Base-by-base conservation (phyloP, 2,113 vertebrate species). In the Hylia prasina region DNA sequence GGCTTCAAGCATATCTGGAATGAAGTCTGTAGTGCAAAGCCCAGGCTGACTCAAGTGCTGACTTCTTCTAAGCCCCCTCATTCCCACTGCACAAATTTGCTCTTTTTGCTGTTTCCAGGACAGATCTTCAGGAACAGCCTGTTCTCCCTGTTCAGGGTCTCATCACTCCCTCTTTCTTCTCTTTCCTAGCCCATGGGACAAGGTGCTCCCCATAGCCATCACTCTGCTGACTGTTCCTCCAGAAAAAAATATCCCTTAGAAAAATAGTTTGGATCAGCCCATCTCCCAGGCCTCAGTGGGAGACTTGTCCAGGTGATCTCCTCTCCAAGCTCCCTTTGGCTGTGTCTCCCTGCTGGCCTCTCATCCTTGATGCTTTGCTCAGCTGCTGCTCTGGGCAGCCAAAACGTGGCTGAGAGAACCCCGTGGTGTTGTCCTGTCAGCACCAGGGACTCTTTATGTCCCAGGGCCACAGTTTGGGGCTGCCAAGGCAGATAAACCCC, bases 341-440 rank as follows among this genome's bases (percentile, higher is more conserved):
- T 85, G 3, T 22, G 6, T 45, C 51, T 85, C 48, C n/a, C 24
- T 82, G 19, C 44, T 44, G 71, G 33, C 3, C 63, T 14, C 31
- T 70, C 56, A 50, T 18, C 56, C 57, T 15, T 35, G 9, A 4
- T 81, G 17, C 15, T 76, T 18, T 63, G 22, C 30, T 87, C 47
- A 71, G 30, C 44, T 27, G 35, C 85, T 47, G 33, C 33, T 60
- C 7, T 10, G 54, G 30, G 76, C 48, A 73, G 22, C 20, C 25
- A 24, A 40, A 75, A 51, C 0, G 0, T 17, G 39, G 16, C 42
- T 50, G 69, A 51, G 24, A 81, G 42, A 47, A 4, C 7, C 9
- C n/a, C 1, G 2, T 24, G 65, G 11, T n/a, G 28, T 25, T 48
- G 42, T 15, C 27, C 37, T 44, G 13, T 25, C 50, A 58, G 25